phyloP scores from a whole-genome alignment of 2,888 invertebrate species.

The Cosmia trapezina region DNA sequence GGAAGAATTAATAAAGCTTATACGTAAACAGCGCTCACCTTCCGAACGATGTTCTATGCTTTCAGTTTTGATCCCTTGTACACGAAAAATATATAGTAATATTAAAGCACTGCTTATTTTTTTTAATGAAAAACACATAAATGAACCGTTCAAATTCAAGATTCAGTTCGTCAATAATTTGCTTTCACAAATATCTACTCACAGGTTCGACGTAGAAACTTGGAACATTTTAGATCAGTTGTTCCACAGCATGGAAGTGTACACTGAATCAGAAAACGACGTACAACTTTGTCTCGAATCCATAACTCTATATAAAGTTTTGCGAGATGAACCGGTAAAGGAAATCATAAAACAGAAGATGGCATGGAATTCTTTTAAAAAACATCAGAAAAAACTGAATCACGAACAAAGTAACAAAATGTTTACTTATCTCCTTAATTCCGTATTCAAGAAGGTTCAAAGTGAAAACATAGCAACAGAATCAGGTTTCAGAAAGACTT shows the following conservation, averaged over 20 bases:
- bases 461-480: slow-evolving; percentile 63
- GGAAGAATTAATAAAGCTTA: slow-evolving; percentile 74
- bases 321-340: slow-evolving; percentile 74
- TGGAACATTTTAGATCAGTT: slow-evolving; percentile 80
- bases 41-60: slow-evolving; percentile 74
- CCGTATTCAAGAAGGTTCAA: slow-evolving; percentile 63
- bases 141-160: slow-evolving; percentile 81
- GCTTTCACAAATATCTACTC: slow-evolving; percentile 69
- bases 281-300: slow-evolving; percentile 75
- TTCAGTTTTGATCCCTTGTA: slow-evolving; percentile 71
- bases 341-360: slow-evolving; percentile 78
- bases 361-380: not conserved
- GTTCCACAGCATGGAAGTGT: slow-evolving; percentile 82
- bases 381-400: not conserved
- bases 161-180: slow-evolving; percentile 75
- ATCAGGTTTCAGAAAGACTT: slow-evolving; percentile 65
- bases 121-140: slow-evolving; percentile 79
- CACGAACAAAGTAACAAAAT: slow-evolving; percentile 72
- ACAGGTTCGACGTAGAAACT: slow-evolving; percentile 71
- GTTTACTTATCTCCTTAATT: slow-evolving; percentile 74
- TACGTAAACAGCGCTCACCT: slow-evolving; percentile 74
- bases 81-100: slow-evolving; percentile 69
- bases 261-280: slow-evolving; percentile 71
- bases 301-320: slow-evolving; percentile 75
- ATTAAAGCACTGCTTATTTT: slow-evolving; percentile 74